Evolutionary conservation across 2,888 invertebrate genomes (phyloP).

Genomic region (Nowickia ferox): DNA sequence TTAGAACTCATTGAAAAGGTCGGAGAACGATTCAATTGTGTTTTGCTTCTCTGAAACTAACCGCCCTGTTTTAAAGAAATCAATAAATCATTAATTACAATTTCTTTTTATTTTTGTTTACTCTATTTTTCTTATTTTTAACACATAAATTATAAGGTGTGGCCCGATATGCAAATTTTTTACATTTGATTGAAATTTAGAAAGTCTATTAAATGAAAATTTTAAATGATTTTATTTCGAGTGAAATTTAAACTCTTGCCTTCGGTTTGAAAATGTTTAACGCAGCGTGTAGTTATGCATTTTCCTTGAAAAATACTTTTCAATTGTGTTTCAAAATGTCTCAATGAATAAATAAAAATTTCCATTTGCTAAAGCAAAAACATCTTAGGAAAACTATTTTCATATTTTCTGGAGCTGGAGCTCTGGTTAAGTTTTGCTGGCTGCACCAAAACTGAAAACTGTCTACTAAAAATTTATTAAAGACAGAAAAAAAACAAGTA

Average conservation of each 20-base stretch:
- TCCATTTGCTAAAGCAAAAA: conserved; percentile 32
- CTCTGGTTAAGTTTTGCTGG: conserved; percentile 45
- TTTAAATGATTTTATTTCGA: too few species aligned
- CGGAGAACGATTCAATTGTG: too few species aligned
- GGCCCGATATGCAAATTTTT: too few species aligned
- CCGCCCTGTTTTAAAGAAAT: too few species aligned
- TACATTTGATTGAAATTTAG: background rate
- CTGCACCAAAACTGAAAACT: conserved; percentile 35
- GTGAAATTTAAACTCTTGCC: conserved; percentile 2
- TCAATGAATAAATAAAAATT: conserved; percentile 30
- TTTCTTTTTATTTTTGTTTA: too few species aligned
- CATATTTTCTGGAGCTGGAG: background rate
- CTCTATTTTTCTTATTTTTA: too few species aligned
- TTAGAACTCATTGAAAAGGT: too few species aligned
- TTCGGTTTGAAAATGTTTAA: conserved; percentile 1
- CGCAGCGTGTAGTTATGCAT: conserved; percentile 23
- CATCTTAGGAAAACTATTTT: conserved; percentile 11
- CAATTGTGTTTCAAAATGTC: conserved; percentile 16
- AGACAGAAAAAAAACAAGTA: background rate
- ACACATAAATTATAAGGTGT: background rate
- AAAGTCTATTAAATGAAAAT: too few species aligned
- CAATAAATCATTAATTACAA: too few species aligned
- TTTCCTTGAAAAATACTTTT: conserved; percentile 20
- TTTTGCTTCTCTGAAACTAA: too few species aligned
- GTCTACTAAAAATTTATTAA: conserved; percentile 48